Percentiles rank a stretch among this genome's conserved stretches.
phyloP scores from a whole-genome alignment of 2,113 vertebrate genomes.

The Artemisiospiza belli region DNA sequence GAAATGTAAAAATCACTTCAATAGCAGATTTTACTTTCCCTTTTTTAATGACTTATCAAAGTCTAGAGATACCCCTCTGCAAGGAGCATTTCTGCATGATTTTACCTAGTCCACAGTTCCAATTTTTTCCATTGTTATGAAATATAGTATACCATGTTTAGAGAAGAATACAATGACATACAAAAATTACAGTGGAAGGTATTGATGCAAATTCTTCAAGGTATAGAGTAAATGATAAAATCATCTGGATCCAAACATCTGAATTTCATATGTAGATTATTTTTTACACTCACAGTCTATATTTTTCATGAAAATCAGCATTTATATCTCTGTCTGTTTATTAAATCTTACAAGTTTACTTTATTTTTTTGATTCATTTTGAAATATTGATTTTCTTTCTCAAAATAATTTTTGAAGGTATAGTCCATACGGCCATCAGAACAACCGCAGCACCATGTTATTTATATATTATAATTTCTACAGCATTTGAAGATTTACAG shows the following conservation, averaged over 20 bases:
- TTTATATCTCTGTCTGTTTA: neutral
- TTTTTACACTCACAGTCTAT: neutral
- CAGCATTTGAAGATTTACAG: neutral
- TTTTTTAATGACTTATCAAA: neutral
- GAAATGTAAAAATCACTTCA: neutral
- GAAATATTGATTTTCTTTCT: neutral
- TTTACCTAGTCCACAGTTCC: neutral
- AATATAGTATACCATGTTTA: neutral
- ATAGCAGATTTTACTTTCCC: neutral
- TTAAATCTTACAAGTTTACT: neutral
- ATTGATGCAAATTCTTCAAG: neutral
- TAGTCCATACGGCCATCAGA: neutral
- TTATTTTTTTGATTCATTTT: neutral
- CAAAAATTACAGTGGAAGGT: neutral
- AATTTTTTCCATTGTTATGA: neutral
- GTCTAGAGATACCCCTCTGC: neutral
- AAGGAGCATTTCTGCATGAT: neutral
- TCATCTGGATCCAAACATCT: neutral
- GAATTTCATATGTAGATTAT: neutral
- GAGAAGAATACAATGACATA: neutral
- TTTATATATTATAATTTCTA: neutral
- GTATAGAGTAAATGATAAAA: neutral
- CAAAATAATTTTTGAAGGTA: neutral
- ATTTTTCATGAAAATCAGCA: neutral
- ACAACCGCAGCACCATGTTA: neutral